Evolutionary conservation across 2,113 vertebrate species (phyloP), one percentile per base, ranked within the genome.

Genomic region (Lagopus muta): DNA sequence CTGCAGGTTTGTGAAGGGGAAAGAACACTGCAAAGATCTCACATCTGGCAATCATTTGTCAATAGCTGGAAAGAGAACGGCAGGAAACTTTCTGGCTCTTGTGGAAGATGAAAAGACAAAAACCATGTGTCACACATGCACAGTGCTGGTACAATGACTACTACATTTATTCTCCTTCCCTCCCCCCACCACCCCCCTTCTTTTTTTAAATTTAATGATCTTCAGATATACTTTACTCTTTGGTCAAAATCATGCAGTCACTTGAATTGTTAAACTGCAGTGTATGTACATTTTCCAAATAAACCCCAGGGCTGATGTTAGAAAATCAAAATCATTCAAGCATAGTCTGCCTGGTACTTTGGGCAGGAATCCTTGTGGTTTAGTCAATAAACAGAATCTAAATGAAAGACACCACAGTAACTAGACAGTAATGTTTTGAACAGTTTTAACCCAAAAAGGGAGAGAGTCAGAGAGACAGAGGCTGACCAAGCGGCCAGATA

Each of bases 11-110:
- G 96, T 86, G 90, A 97, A 97, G 94, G 97, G 96, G 97, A 98
- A 95, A 97, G 94, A 97, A 88, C 86, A 97, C 97, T 97, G 98
- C 96, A 98, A 98, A 97, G 97, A 98, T 98, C 97, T 98, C 98
- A 98, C 99, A 99, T 99, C 98, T 99, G 99, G 98, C 98, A 98
- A 98, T 99, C 98, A 98, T 99, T 99, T 99, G 98, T 99, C 98
- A 98, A 97, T 98, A 98, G 98, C 98, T 98, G 98, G 98, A 98
- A 98, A 98, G 98, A 98, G 98, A 99, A 98, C 98, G 97, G 98
- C 99, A 99, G 98, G 98, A 99, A 99, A 98, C 98, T 97, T 98
- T 99, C 98, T 98, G 98, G 98, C 98, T 98, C 98, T 98, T 98
- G 98, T 97, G 96, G 98, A 98, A 99, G 98, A 99, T 99, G 98